Evolutionary conservation across 1,140 invertebrate genomes (phyloP), one percentile per base, ranked within the genome.

Genomic region (Drosophila paulistorum): DNA sequence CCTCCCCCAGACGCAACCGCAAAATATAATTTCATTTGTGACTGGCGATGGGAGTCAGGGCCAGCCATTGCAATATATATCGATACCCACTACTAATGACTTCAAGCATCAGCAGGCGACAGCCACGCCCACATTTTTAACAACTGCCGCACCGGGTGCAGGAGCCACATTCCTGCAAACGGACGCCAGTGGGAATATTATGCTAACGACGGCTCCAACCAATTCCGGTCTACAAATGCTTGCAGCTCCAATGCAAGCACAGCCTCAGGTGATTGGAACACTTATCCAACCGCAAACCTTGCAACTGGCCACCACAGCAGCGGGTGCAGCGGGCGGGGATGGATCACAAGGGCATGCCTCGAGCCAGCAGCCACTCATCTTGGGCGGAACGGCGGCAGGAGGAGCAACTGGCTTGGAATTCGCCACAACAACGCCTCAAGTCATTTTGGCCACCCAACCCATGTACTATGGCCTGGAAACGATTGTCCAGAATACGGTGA

Each of bases 401-500:
- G 68, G 63, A 0, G 14, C 68, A 7, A 84, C 77, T 0, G 90
- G 90, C 0, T 33, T 96, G 51, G 95, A 96, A 87, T 95, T 96
- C 93, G 94, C 95, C 13, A 94, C 95, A 1, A 94, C 94, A 4
- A 94, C 95, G 83, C 95, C 94, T 0, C 94, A 94, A 45, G 95
- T 96, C 93, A 95, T 95, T 74, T 92, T 96, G 39, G 93, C 93
- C 26, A 95, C 94, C 23, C 95, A 96, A 71, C 96, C 96, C 2
- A 95, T 96, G 87, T 96, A 96, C 83, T 96, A 96, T 71, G 96
- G 96, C 1, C 93, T 97, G 71, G 96, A 97, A 92, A 97, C 96
- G 0, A 96, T 97, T 65, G 96, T 97, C 10, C 96, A 96, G 90
- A 97, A 96, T 81, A 96, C 96, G 11, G 96, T 96, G 0, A 96